Evolutionary conservation across 2,888 invertebrate genomes (phyloP).

Genomic region (Agriopis leucophaearia): DNA sequence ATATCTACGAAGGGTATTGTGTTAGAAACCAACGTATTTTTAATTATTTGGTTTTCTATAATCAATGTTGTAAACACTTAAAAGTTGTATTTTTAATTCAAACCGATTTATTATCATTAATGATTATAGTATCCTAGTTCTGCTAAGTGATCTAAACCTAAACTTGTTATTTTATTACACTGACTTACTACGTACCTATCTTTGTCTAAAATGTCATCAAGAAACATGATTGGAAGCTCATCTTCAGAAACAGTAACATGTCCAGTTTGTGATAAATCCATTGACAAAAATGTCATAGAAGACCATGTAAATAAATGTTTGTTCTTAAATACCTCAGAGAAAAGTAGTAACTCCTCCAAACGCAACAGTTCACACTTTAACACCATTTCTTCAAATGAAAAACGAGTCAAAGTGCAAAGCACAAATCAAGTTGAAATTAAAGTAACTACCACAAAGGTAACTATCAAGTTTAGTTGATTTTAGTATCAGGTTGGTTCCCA

Average conservation of each 20-base stretch:
- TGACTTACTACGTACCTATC: too few species aligned
- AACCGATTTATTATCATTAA: too few species aligned
- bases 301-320: constrained; percentile 90
- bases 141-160: neutral
- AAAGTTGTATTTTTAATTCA: too few species aligned
- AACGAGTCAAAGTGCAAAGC: constrained; percentile 61
- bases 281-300: constrained; percentile 84
- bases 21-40: too few species aligned
- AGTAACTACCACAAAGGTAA: neutral
- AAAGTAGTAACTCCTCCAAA: constrained; percentile 53
- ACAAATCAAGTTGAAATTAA: neutral
- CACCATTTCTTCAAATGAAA: constrained; percentile 55
- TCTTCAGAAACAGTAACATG: constrained; percentile 69
- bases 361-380: constrained; percentile 60
- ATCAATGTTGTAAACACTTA: too few species aligned
- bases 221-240: constrained; percentile 27
- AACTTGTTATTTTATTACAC: neutral
- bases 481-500: neutral
- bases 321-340: constrained; percentile 84
- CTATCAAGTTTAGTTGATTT: neutral
- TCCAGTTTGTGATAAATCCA: constrained; percentile 88
- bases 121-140: neutral
- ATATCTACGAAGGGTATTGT: too few species aligned
- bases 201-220: constrained; percentile 7
- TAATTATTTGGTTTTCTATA: too few species aligned